Evolutionary conservation across 1,140 invertebrate genomes (phyloP), one percentile per base, ranked within the genome.

Genomic region (Zaprionus taronus): DNA sequence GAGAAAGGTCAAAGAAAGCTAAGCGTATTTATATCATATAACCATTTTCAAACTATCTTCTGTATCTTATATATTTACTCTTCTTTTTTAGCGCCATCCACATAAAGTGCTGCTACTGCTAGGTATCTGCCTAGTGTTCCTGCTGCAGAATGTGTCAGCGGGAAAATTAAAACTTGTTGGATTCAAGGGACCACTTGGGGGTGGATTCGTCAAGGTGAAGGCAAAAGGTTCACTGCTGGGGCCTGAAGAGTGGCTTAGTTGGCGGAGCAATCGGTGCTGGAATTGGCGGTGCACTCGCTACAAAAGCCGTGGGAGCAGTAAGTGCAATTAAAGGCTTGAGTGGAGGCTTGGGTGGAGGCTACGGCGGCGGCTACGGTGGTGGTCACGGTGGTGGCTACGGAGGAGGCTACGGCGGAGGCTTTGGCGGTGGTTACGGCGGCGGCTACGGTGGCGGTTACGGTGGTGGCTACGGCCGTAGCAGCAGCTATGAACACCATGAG

Each of bases 131-230:
- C 26, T 78, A 5, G 3, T 79, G 4, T 24, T 72, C 1, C 53
- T 83, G 3, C 26, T 91, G 0, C 69, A 67, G n/a, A 22, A 38
- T 17, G 58, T 26, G 0, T 55, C 68, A 9, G 77, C 78, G 1
- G 84, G 81, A 1, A 91, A 91, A 73, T 3, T 91, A 0, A 91
- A 91, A 20, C 49, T 91, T 1, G 24, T 91, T 11, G 90, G 77
- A 4, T 83, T 90, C n/a, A 91, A 91, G 24, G 81, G 90, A n/a
- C 90, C 90, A 7, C 77, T 58, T 26, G 80, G 34, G 5, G 90
- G 34, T 5, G 90, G 84, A 1, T 91, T 91, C 60, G 70, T 89
- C 15, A 78, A 70, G 2, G 31, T 91, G 11, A 91, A 91, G 71
- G 84, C 64, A 7, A 80, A 82, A 15, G 63, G 73, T 2, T 82